Conservation (phyloP, 2,113 vertebrate species). For the Arizona elegans region DNA sequence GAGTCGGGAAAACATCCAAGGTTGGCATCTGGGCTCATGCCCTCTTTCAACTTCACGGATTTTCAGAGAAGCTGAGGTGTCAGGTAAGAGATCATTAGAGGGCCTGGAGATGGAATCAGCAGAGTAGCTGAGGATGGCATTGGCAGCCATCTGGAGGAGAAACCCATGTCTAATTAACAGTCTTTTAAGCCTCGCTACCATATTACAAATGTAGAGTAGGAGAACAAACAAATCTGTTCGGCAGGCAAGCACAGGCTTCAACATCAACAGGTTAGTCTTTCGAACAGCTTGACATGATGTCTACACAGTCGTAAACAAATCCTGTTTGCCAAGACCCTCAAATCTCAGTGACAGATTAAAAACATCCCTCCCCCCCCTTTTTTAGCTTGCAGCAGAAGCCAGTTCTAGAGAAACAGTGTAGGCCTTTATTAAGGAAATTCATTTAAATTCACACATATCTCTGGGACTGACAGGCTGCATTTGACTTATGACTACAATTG, state of each 20-base stretch:
- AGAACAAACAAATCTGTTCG: conserved; percentile 50
- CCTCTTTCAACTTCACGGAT: background rate
- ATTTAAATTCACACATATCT: background rate
- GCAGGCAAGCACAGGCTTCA: conserved; percentile 54
- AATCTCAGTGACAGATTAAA: background rate
- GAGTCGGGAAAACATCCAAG: background rate
- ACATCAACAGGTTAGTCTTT: conserved; percentile 33
- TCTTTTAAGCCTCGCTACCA: conserved; percentile 51
- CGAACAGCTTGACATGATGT: conserved; percentile 34
- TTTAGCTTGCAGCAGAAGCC: background rate
- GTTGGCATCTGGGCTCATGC: rapidly evolving
- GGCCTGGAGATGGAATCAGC: conserved; percentile 36
- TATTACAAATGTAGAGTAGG: conserved; percentile 64
- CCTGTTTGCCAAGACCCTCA: conserved; percentile 37
- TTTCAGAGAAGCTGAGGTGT: conserved; percentile 25
- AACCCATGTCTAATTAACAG: conserved; percentile 51
- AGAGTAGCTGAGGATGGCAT: conserved; percentile 36
- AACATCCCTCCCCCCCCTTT: background rate
- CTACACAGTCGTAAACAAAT: conserved; percentile 42
- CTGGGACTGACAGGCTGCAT: too few relatives aligned
- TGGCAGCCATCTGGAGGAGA: conserved; percentile 9
- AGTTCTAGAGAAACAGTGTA: background rate
- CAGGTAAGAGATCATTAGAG: conserved; percentile 49
- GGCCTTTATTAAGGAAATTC: background rate
- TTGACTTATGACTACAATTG: too few relatives aligned